Percentiles rank a stretch among this genome's conserved stretches.
phyloP scores from a whole-genome alignment of 1,140 invertebrate genomes.

The Drosophila fuyamai region DNA sequence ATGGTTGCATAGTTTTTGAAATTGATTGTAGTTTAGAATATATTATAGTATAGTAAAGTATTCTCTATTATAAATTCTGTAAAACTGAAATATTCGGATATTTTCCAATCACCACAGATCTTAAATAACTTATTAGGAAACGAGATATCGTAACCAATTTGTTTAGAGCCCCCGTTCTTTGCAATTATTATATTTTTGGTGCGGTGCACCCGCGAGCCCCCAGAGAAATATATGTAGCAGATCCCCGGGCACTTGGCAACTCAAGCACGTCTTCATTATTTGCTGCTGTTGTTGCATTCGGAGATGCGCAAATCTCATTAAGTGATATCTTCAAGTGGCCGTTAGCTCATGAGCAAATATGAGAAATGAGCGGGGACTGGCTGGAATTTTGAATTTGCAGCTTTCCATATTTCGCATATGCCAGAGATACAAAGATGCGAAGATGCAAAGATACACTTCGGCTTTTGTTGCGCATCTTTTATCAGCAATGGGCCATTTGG shows the following conservation, averaged over 20 bases:
- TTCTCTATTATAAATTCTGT: no score
- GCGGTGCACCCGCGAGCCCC: slow-evolving; percentile 10
- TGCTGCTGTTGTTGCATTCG: slow-evolving; percentile 67
- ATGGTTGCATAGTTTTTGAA: no score
- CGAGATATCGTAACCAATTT: no score
- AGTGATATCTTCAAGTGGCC: slow-evolving; percentile 83
- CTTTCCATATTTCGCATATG: slow-evolving; percentile 55
- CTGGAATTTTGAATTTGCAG: slow-evolving; percentile 49
- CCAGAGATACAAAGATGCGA: slow-evolving; percentile 36
- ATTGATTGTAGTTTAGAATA: no score
- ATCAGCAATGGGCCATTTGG: slow-evolving; percentile 76
- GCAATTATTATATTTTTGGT: no score
- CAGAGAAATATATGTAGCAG: slow-evolving; percentile 5
- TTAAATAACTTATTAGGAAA: no score
- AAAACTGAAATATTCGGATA: no score
- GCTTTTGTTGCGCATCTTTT: slow-evolving; percentile 55
- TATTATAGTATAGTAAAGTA: no score
- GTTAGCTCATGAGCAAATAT: slow-evolving; percentile 67
- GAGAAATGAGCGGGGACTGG: slow-evolving; percentile 61
- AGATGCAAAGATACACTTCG: slow-evolving; percentile 17
- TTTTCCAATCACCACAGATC: no score
- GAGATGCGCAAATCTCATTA: slow-evolving; percentile 83
- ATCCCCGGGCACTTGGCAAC: slow-evolving; percentile 67
- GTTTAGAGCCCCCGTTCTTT: no score
- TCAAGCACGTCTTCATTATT: slow-evolving; percentile 79